Percentiles rank a stretch among this genome's conserved stretches.
Conservation (phyloP, 92 coral and sea anemone species). For the Blastomussa wellsi region DNA sequence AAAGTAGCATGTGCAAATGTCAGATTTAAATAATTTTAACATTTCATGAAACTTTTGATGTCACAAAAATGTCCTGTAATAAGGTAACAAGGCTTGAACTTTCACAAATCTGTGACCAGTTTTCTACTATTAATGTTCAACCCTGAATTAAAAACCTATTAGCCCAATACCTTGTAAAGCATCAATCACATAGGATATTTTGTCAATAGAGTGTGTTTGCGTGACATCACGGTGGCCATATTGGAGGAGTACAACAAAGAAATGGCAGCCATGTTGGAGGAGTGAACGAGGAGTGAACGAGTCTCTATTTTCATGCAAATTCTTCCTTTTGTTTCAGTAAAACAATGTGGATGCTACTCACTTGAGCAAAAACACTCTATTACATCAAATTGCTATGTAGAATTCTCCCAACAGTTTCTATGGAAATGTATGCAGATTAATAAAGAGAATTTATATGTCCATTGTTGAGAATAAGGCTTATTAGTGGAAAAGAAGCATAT, state of each 20-base stretch:
- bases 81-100: not conserved
- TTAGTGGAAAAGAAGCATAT: not conserved
- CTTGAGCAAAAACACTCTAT: too few species aligned
- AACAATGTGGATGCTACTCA: too few species aligned
- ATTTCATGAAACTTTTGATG: not conserved
- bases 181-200: not conserved
- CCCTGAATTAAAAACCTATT: not conserved
- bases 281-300: too few species aligned
- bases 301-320: too few species aligned
- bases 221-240: too few species aligned
- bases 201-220: not conserved
- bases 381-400: not conserved
- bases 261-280: too few species aligned
- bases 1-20: not conserved
- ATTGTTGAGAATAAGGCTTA: not conserved
- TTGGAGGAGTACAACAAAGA: too few species aligned
- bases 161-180: not conserved
- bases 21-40: not conserved
- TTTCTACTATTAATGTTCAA: not conserved
- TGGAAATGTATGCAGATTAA: not conserved
- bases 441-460: not conserved
- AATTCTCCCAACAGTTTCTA: not conserved
- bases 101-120: not conserved
- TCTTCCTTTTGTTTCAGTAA: too few species aligned
- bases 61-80: not conserved